These are phyloP conservation scores for Hartigia nigra DNA, from an alignment of 2,888 invertebrate genomes.

Conservation along the genomic window DNA sequence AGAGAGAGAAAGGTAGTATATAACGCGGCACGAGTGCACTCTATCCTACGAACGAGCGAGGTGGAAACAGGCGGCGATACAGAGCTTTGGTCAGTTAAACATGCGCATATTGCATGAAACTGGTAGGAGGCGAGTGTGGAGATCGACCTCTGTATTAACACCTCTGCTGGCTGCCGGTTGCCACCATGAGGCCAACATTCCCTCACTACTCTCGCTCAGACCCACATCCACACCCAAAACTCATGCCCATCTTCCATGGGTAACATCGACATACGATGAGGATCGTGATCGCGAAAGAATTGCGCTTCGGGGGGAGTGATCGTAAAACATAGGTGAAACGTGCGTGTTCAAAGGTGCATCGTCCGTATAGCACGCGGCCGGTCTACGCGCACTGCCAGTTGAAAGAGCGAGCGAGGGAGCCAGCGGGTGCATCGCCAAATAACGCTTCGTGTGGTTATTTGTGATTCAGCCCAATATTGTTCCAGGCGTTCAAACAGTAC, in stretches of 20 bases:
- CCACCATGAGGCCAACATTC: slow-evolving; percentile 1
- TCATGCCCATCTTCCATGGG: not conserved
- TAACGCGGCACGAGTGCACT: slow-evolving; percentile 34
- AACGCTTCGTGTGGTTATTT: slow-evolving; percentile 38
- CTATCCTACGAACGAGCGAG: slow-evolving; percentile 29
- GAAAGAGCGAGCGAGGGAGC: not conserved
- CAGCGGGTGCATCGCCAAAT: slow-evolving; percentile 35
- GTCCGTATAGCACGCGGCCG: not conserved
- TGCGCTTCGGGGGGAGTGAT: not conserved
- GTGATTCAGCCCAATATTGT: slow-evolving; percentile 42
- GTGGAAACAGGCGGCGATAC: slow-evolving; percentile 47
- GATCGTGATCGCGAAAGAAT: not conserved
- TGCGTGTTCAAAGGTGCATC: not conserved
- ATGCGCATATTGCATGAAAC: slow-evolving; percentile 67
- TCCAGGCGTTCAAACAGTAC: slow-evolving; percentile 36
- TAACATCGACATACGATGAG: not conserved
- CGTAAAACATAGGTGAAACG: not conserved
- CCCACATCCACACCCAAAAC: not conserved
- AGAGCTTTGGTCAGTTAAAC: slow-evolving; percentile 64
- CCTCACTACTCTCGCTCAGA: not conserved
- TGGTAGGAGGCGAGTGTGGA: slow-evolving; percentile 58
- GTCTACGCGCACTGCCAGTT: not conserved
- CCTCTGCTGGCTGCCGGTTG: slow-evolving; percentile 42
- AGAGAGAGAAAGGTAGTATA: not conserved
- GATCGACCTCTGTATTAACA: slow-evolving; percentile 66